Evolutionary conservation across 2,113 vertebrate species (phyloP), one percentile per base, ranked within the genome.

Genomic region (Apistogramma diplotaenia): DNA sequence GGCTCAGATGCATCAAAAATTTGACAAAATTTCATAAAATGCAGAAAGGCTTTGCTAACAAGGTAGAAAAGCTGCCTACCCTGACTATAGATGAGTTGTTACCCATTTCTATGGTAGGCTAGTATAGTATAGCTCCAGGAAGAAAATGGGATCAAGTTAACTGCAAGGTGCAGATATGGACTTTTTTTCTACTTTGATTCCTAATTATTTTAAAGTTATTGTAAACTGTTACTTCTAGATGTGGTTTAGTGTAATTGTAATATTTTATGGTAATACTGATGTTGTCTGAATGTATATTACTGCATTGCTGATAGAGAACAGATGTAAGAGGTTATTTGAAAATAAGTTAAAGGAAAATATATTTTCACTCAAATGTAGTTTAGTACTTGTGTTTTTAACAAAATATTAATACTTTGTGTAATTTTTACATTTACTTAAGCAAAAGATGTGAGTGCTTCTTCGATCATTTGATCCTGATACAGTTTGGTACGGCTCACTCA

Each of bases 51-150:
- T 27, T 65, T 10, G 16, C 8, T 10, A 65, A 25, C 0, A 0
- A 15, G 10, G 15, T 43, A 3, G 16, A 37, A 25, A 43, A 25
- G 37, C 21, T 43, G 43, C 9, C 13, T 2, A 43, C 7, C 49
- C 49, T 53, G 8, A 1, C 49, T 53, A 16, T 43, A 13, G 21
- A 15, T 13, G 35, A 65, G 60, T 25, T 16, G 0, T 65, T 43
- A 65, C 0, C 40, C 23, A n/a, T 10, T 3, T 65, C 21, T 65
- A 21, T 15, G 43, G 37, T 0, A 15, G 21, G 2, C 21, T 43
- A 25, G 35, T 25, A 18, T 13, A 25, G 6, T 16, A 43, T 21
- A 43, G 61, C 21, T n/a, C n/a, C 33, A 40, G 13, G 6, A 62
- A 62, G 35, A 62, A 0, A 40, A 21, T 16, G n/a, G 37, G 23